Conservation (phyloP, 2,888 invertebrate species). For the Dasysyrphus albostriatus region DNA sequence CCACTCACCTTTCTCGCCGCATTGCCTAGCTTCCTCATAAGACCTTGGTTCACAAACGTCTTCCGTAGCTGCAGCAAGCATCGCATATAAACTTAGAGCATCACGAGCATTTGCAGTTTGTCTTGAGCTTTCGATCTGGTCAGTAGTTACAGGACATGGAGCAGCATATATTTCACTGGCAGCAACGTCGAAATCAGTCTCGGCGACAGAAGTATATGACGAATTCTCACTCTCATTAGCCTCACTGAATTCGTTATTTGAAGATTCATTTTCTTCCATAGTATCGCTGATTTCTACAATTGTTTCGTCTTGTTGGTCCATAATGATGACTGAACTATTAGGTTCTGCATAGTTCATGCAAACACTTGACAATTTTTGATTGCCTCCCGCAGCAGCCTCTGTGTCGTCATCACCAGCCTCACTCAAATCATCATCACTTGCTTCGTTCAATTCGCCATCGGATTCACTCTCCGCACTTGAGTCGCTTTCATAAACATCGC, state of each 20-base stretch:
- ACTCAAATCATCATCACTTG: too few relatives aligned
- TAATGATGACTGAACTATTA: conserved; percentile 8
- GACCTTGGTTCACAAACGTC: too few relatives aligned
- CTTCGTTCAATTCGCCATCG: too few relatives aligned
- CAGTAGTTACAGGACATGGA: neutral
- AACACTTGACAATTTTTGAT: conserved; percentile 2
- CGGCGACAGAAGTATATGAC: neutral
- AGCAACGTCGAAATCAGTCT: conserved; percentile 32
- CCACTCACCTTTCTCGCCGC: too few relatives aligned
- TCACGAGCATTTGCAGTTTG: neutral
- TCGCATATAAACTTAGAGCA: too few relatives aligned
- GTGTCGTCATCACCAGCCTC: conserved; percentile 4
- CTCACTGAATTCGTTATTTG: conserved; percentile 12
- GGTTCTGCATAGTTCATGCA: neutral
- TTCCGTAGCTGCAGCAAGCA: too few relatives aligned
- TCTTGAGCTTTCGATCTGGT: conserved; percentile 6
- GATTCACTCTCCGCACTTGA: too few relatives aligned
- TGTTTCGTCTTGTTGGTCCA: neutral
- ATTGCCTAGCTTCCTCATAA: too few relatives aligned
- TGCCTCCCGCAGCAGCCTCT: neutral
- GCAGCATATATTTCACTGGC: conserved; percentile 7
- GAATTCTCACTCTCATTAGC: conserved; percentile 30
- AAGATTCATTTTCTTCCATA: too few relatives aligned
- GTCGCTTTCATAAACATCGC: too few relatives aligned
- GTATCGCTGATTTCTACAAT: too few relatives aligned